Percentiles rank a stretch among this genome's conserved stretches.
phyloP scores from a whole-genome alignment of 2,888 invertebrate genomes.

The Dryobotodes eremita region DNA sequence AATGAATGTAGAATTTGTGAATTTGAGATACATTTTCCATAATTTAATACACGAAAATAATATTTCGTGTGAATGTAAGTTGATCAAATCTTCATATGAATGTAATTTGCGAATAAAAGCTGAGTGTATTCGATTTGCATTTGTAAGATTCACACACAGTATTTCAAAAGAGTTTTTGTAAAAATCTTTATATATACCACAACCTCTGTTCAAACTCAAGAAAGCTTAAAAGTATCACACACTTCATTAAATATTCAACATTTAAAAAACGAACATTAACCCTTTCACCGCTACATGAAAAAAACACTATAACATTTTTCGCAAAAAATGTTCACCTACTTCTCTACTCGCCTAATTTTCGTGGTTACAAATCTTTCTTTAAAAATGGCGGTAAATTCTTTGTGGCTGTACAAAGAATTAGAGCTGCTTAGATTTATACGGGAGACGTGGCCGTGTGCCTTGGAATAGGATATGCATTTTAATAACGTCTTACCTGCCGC shows the following conservation, averaged over 20 bases:
- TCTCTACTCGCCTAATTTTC: conserved; percentile 63
- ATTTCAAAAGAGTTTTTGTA: not conserved
- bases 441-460: conserved; percentile 65
- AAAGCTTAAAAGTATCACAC: not conserved
- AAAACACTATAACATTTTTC: conserved; percentile 40
- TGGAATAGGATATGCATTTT: conserved; percentile 73
- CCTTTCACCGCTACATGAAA: conserved; percentile 28
- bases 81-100: conserved; percentile 33
- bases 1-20: conserved; percentile 16
- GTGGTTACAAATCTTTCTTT: conserved; percentile 62
- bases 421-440: conserved; percentile 72
- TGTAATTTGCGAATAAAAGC: conserved; percentile 23
- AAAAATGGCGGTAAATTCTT: conserved; percentile 53
- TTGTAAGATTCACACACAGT: not conserved
- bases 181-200: not conserved
- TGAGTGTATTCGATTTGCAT: conserved; percentile 24
- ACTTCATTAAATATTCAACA: not conserved
- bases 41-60: conserved; percentile 11
- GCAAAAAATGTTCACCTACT: conserved; percentile 56
- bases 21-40: conserved; percentile 3
- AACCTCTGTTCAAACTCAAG: not conserved
- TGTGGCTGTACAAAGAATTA: conserved; percentile 71
- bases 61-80: conserved; percentile 17
- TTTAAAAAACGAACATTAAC: conserved; percentile 31
- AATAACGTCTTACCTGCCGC: conserved; percentile 63